phyloP scores from a whole-genome alignment of 64 coral and sea anemone species.

The Actinia tenebrosa region DNA sequence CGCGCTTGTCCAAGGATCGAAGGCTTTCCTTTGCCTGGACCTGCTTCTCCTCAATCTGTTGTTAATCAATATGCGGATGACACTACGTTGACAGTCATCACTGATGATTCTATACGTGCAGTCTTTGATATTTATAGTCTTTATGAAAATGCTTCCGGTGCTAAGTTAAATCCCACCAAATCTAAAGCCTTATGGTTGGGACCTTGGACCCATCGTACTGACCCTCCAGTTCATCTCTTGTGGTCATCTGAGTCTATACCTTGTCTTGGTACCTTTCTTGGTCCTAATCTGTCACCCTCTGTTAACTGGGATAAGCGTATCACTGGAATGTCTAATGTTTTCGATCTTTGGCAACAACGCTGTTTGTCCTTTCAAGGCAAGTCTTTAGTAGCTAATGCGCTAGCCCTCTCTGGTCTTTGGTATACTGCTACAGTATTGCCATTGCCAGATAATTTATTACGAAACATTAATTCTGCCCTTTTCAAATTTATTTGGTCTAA shows the following conservation, averaged over 20 bases:
- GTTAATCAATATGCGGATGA: conserved; percentile 23
- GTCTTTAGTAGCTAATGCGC: not conserved
- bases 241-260: not conserved
- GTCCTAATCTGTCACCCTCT: not conserved
- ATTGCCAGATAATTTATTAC: not conserved
- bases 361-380: not conserved
- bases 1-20: not conserved
- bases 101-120: conserved; percentile 3
- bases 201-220: not conserved
- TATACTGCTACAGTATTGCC: not conserved
- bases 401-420: conserved; percentile 8
- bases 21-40: conserved; percentile 12
- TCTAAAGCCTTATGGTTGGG: conserved; percentile 28
- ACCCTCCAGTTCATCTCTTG: not conserved
- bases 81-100: not conserved
- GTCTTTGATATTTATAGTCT: conserved; percentile 1
- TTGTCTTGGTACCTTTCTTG: not conserved
- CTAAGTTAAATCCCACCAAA: not conserved
- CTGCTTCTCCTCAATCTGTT: not conserved
- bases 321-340: not conserved
- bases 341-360: conserved; percentile 7
- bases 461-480: not conserved
- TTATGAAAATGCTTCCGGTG: not conserved
- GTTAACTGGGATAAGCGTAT: not conserved
- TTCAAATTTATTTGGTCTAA: not conserved